Base-by-base conservation (phyloP, 2,797 vertebrate genomes). In the Odontamblyopus lacepedii region DNA sequence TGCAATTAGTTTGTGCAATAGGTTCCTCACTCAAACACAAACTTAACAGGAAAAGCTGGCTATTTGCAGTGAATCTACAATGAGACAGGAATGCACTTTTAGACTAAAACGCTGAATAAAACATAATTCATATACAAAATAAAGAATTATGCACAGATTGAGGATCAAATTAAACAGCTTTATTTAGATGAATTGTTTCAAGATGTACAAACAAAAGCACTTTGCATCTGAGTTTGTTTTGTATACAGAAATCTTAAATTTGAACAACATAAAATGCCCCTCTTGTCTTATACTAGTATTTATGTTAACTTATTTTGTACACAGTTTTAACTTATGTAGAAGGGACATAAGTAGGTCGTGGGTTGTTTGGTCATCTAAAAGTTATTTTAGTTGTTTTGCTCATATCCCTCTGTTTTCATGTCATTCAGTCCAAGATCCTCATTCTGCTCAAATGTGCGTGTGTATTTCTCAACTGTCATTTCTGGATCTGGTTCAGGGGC, bases 361-460 rank as follows among this genome's bases (percentile, higher is more conserved):
- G 69, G 38, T 60, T 41, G 19, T 68, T 67, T 1, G 63, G 77
- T 82, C 55, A 62, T 19, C 38, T 13, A 68, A 71, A 1, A 53
- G 65, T 5, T 23, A 50, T 70, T 32, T 84, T 18, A 81, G 0
- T 76, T 23, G 0, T 73, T 67, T 32, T 91, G 79, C 12, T 87
- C 88, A 1, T 98, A 99, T 30, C 92, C 95, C 63, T 99, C 98
- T 0, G 97, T 98, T 79, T 89, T 95, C 97, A 99, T 98, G 87
- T 98, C 97, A 2, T 97, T 99, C n/a, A 99, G 89, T 5, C 98
- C 98, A 6, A 99, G 93, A 0, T 97, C 97, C 13, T 99, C 97
- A 0, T 98, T 97, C 88, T 99, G 97, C 78, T 98, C 93, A 16
- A 95, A 97, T 0, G 90, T 89, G 57, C 98, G 94, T 5, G 92